Base-by-base conservation (phyloP, 2,888 invertebrate genomes). In the Sceliomorpha sp. region DNA sequence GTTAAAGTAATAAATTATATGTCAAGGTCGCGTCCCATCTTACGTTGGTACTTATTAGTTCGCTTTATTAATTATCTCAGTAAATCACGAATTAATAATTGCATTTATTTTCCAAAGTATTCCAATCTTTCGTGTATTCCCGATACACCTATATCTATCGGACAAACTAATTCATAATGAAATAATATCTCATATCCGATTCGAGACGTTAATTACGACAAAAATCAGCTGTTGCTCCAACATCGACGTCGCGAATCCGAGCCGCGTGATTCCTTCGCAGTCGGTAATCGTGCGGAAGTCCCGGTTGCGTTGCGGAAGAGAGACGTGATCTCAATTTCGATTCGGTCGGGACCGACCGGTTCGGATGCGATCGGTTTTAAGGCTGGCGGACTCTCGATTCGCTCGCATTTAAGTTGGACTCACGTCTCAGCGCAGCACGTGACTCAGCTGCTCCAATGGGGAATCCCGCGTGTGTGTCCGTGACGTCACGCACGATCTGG, bases 391-490 rank as follows among this genome's bases (percentile, higher is more conserved):
- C 44, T 53, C 51, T 24, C 37, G 53, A 47, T 62, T 59, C 62
- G 77, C 77, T 73, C 78, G 78, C 78, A 78, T 79, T 79, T 78
- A 75, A 77, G 74, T 78, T 79, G 75, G 72, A 73, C 82, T 81
- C 80, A 81, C 81, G 80, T 81, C 56, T 74, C 76, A 70, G 66
- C 78, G 76, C 74, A 76, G 85, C 82, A 83, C 86, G 85, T 86
- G 85, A 85, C 83, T 82, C 85, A 85, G 85, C 85, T 86, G 85
- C 79, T 80, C 74, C 60, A 71, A 72, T 47, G 81, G 80, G 80
- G 79, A 80, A 79, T 81, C 82, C 79, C 79, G 75, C 75, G 75
- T 51, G 62, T 55, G 60, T 79, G 73, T 83, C 75, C 78, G 76
- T 81, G 82, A 84, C 84, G 83, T 84, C 83, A 83, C 80, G 76